Evolutionary conservation across 92 coral and sea anemone species (phyloP).

Genomic region (Montipora capitata): DNA sequence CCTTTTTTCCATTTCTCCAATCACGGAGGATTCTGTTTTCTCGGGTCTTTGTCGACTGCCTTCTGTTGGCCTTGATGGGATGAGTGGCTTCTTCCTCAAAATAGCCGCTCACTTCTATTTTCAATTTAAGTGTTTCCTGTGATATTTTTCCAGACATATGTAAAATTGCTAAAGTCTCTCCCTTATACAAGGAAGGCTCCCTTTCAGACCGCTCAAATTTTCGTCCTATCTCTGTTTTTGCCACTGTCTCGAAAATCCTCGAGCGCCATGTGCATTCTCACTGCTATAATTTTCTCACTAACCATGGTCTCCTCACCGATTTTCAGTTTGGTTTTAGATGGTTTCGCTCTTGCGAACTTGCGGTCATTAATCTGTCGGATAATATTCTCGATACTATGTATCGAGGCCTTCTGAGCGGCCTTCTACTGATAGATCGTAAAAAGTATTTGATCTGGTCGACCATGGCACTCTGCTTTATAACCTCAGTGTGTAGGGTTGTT

Average conservation of each 20-base stretch:
- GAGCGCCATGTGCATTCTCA: conserved; percentile 44
- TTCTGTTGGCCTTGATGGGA: too few relatives aligned
- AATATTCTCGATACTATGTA: conserved; percentile 34
- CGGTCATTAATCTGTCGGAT: background rate
- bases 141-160: background rate
- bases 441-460: conserved; percentile 54
- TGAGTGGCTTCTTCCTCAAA: too few relatives aligned
- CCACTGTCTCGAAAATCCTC: background rate
- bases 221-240: too few relatives aligned
- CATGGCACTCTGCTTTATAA: conserved; percentile 49
- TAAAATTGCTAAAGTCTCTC: background rate
- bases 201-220: background rate
- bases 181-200: conserved; percentile 3
- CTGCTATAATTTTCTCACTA: conserved; percentile 56
- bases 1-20: background rate
- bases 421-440: conserved; percentile 50
- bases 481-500: conserved; percentile 56
- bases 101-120: too few relatives aligned
- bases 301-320: conserved; percentile 48
- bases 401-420: conserved; percentile 34
- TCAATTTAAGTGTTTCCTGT: too few relatives aligned
- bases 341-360: too few relatives aligned
- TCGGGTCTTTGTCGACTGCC: too few relatives aligned
- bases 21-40: too few relatives aligned
- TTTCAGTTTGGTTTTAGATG: background rate